Evolutionary conservation across 2,113 vertebrate genomes (phyloP).

Genomic region (Halichoerus grypus): DNA sequence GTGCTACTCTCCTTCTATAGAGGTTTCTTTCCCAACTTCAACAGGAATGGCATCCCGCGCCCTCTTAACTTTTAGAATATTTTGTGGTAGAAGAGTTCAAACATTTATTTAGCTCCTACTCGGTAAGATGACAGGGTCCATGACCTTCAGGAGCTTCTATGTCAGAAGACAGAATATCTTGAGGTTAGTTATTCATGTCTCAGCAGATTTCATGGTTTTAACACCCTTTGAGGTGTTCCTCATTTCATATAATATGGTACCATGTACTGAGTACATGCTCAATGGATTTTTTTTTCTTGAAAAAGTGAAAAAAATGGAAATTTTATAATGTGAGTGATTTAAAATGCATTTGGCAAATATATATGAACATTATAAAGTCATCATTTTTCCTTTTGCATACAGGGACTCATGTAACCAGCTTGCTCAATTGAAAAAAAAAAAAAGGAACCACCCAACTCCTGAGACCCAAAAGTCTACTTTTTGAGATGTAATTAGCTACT

Average conservation of each 20-base stretch:
- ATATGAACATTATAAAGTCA: background rate
- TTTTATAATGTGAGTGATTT: slow-evolving; percentile 10
- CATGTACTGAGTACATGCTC: background rate
- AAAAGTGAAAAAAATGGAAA: background rate
- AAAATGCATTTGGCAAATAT: background rate
- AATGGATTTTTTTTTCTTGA: background rate
- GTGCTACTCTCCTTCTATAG: background rate
- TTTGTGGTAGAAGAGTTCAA: background rate
- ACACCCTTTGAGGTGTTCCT: background rate
- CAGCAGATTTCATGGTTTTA: background rate
- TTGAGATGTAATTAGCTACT: background rate
- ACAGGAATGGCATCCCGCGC: background rate
- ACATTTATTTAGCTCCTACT: background rate
- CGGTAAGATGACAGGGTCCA: background rate
- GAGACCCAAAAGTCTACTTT: background rate
- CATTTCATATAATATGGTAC: background rate
- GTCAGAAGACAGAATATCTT: background rate
- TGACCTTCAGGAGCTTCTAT: background rate
- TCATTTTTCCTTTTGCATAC: background rate
- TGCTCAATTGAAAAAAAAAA: background rate
- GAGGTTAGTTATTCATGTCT: background rate
- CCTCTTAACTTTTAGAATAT: background rate
- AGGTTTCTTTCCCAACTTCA: background rate
- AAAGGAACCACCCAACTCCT: background rate
- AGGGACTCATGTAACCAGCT: background rate